Base-by-base conservation (phyloP, 2,113 vertebrate species). In the Okapia johnstoni region DNA sequence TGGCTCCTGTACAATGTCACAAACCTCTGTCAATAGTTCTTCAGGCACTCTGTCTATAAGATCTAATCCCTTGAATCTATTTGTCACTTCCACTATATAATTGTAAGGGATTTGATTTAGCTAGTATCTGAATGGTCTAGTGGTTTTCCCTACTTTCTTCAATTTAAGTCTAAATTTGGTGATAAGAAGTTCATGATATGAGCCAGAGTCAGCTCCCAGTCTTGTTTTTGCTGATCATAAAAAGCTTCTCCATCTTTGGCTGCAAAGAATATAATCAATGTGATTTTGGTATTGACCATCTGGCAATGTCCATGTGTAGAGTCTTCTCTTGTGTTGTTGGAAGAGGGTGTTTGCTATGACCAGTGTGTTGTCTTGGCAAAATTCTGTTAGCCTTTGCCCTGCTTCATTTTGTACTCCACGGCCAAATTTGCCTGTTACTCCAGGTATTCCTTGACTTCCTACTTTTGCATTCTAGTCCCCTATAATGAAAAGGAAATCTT, bases 351-450 rank as follows among this genome's bases (percentile, higher is more conserved):
- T 70, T 70, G n/a, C 63, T 70, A 6, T 70, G 63, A 36, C 19
- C 5, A 21, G n/a, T 11, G n/a, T 11, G n/a, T 70, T 70, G 4
- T 36, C n/a, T 70, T 70, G 63, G n/a, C 63, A 70, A 70, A 70
- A 70, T 7, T 30, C 60, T 36, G 33, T 66, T 36, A 66, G 5
- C 63, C 63, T 36, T 21, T 66, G 33, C 63, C 63, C 8, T 36
- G n/a, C n/a, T 66, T 66, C 0, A 2, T 36, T 70, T 21, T 6
- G 63, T 23, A 12, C 33, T 9, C n/a, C 19, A 12, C 0, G 1
- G 19, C 17, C 9, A 70, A 70, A 70, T 70, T 36, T 23, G 9
- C 63, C 17, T 70, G 9, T 11, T 70, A 70, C 17, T 70, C 63
- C n/a, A 70, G 63, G 19, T 70, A 70, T 36, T 33, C 36, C 19